Conservation (phyloP, 64 coral and sea anemone genomes). For the Trachythela sp. region DNA sequence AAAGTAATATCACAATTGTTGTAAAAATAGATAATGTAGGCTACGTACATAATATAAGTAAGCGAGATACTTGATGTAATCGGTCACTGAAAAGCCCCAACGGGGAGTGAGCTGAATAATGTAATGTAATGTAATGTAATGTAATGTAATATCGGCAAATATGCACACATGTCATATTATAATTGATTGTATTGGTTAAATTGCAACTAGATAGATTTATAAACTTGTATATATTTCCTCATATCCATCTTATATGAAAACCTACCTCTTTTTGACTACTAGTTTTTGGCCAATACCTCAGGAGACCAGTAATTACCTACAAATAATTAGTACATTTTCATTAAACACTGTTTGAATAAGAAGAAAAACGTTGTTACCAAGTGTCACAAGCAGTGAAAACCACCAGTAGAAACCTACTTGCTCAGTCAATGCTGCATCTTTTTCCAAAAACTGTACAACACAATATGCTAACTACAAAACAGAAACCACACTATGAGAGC, state of each 20-base stretch:
- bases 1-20: too few relatives aligned
- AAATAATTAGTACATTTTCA: not conserved
- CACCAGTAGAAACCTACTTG: slow-evolving; percentile 36
- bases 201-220: too few relatives aligned
- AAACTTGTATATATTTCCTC: not conserved
- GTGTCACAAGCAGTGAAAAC: not conserved
- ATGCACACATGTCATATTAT: too few relatives aligned
- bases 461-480: slow-evolving; percentile 86
- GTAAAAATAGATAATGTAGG: too few relatives aligned
- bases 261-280: slow-evolving; percentile 99
- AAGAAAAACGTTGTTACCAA: too few relatives aligned
- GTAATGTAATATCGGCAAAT: too few relatives aligned
- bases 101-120: too few relatives aligned
- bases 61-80: too few relatives aligned
- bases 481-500: not conserved
- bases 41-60: too few relatives aligned
- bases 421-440: slow-evolving; percentile 97
- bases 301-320: slow-evolving; percentile 85
- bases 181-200: too few relatives aligned
- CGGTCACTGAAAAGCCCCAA: too few relatives aligned
- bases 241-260: not conserved
- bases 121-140: too few relatives aligned
- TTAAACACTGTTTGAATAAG: not conserved
- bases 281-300: slow-evolving; percentile 99
- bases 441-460: slow-evolving; percentile 98